phyloP scores from a whole-genome alignment of 2,888 invertebrate genomes.

The Trichacis sp. region DNA sequence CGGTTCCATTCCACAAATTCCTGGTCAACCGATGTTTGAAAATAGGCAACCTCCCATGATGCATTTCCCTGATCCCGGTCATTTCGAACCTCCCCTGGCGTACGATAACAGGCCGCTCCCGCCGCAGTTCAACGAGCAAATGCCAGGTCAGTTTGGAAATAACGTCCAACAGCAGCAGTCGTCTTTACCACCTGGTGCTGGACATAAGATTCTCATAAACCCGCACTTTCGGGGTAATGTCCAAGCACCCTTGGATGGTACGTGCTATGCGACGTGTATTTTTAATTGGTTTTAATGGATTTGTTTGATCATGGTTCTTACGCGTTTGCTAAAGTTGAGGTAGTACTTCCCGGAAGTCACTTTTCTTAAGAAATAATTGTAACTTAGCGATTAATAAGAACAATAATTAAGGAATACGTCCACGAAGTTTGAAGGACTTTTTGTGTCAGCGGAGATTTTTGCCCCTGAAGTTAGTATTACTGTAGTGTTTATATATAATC shows the following conservation, averaged over 20 bases:
- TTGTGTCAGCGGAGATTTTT: no score
- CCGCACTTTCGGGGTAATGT: slow-evolving; percentile 77
- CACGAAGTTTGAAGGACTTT: no score
- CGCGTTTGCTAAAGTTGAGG: no score
- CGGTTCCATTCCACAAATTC: slow-evolving; percentile 43
- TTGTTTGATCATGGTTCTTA: no score
- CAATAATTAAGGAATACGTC: no score
- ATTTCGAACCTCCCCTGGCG: slow-evolving; percentile 46
- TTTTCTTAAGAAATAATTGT: no score
- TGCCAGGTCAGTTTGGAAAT: slow-evolving; percentile 48
- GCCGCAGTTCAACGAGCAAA: slow-evolving; percentile 38
- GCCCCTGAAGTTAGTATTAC: no score
- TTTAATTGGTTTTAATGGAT: no score
- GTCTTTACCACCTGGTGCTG: slow-evolving; percentile 46
- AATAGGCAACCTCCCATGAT: slow-evolving; percentile 44
- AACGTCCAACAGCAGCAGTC: slow-evolving; percentile 18
- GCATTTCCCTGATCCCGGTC: slow-evolving; percentile 47
- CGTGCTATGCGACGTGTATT: slow-evolving; percentile 39
- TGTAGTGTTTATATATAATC: no score
- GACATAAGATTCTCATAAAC: slow-evolving; percentile 77
- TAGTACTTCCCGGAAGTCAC: no score
- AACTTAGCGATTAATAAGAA: no score
- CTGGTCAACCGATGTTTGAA: slow-evolving; percentile 51
- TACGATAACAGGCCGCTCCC: slow-evolving; percentile 45
- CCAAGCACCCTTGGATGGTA: slow-evolving; percentile 72